Percentiles rank a stretch among this genome's conserved stretches.
Evolutionary conservation across 30 jellyfish, hydroid and myxozoan genomes (phyloP).

Genomic region (Hydra vulgaris): DNA sequence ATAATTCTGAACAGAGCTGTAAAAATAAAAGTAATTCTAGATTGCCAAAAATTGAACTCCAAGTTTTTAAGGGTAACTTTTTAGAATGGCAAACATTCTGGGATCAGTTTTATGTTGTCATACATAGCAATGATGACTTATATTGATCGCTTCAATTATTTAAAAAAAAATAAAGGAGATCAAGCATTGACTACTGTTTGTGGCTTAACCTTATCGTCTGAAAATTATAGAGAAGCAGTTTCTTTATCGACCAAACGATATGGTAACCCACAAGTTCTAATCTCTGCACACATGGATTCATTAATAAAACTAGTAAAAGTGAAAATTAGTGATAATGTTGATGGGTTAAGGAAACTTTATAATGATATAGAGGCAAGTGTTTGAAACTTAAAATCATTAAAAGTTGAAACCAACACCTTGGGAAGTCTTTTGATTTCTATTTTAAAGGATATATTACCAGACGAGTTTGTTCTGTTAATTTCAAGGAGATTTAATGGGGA

Average conservation of each 20-base stretch:
- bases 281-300: too few species aligned
- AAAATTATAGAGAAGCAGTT: too few species aligned
- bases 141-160: conserved; percentile 7
- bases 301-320: too few species aligned
- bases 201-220: conserved; percentile 23
- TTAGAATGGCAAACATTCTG: too few species aligned
- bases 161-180: background rate
- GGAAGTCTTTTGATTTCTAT: background rate
- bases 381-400: conserved; percentile 9
- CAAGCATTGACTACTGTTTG: conserved; percentile 9
- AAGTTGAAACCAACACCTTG: background rate
- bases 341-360: too few species aligned
- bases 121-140: background rate
- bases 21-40: background rate
- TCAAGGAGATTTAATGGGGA: too few species aligned
- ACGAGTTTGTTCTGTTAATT: too few species aligned
- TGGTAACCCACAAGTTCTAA: too few species aligned
- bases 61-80: too few species aligned
- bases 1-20: too few species aligned
- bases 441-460: background rate
- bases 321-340: too few species aligned
- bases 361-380: conserved; percentile 7
- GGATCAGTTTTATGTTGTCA: conserved; percentile 5
- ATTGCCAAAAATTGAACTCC: conserved; percentile 16
- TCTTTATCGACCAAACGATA: too few species aligned